Percentiles rank a stretch among this genome's conserved stretches.
Evolutionary conservation across 2,888 invertebrate species (phyloP).

Genomic region (Tipula vernalis): DNA sequence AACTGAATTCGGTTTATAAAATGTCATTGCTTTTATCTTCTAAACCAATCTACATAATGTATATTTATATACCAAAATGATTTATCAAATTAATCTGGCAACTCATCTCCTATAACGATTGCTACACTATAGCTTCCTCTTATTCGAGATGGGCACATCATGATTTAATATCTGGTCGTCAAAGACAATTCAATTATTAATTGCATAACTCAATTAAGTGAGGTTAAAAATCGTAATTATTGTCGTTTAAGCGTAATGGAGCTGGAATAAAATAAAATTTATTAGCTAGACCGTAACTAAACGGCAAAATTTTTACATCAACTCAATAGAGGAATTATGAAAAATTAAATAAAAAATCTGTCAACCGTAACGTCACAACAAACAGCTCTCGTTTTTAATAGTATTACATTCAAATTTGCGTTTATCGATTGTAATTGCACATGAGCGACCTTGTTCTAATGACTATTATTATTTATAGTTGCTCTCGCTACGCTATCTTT

Average conservation of each 20-base stretch:
- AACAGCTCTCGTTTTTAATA: neutral
- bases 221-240: neutral
- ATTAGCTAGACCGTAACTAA: neutral
- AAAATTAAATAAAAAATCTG: neutral
- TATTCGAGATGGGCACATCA: neutral
- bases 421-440: neutral
- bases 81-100: neutral
- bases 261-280: neutral
- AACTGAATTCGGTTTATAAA: neutral
- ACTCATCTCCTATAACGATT: neutral
- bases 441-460: neutral
- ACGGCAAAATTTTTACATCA: neutral
- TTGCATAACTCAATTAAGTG: neutral
- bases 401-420: neutral
- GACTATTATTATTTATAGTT: neutral
- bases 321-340: neutral
- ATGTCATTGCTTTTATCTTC: neutral
- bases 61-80: too few relatives aligned
- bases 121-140: neutral
- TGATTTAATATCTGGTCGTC: neutral
- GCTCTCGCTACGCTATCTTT: too few relatives aligned
- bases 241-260: neutral
- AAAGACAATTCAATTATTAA: too few relatives aligned
- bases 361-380: neutral
- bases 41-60: neutral